These are phyloP conservation scores for Tipula lateralis DNA, from an alignment of 2,888 invertebrate genomes.

Conservation along the genomic window DNA sequence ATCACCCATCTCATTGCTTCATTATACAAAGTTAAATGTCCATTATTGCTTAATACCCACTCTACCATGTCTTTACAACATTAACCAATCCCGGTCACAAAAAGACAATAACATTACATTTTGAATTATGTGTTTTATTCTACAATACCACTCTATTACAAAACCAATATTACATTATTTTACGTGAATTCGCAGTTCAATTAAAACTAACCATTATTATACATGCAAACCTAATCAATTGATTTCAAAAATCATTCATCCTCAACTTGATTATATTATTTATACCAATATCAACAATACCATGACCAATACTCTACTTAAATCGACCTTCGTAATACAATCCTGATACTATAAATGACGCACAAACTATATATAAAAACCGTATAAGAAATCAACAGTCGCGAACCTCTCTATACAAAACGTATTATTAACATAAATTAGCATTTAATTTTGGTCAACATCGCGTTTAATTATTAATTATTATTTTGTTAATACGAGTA, in stretches of 20 bases:
- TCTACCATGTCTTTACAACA: no score
- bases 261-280: neutral
- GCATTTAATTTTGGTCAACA: neutral
- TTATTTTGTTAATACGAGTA: neutral
- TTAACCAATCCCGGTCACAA: no score
- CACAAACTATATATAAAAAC: neutral
- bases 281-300: neutral
- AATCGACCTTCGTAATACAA: neutral
- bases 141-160: neutral
- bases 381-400: neutral
- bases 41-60: no score
- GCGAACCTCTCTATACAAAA: neutral
- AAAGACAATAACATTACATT: no score
- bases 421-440: neutral
- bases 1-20: no score
- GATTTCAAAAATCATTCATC: neutral
- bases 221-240: neutral
- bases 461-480: neutral
- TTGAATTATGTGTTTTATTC: neutral
- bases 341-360: neutral
- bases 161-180: neutral
- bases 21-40: no score
- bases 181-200: neutral
- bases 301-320: slow-evolving; percentile 13
- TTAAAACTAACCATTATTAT: neutral